Evolutionary conservation across 2,888 invertebrate genomes (phyloP).

Genomic region (Drosophila anomelani): DNA sequence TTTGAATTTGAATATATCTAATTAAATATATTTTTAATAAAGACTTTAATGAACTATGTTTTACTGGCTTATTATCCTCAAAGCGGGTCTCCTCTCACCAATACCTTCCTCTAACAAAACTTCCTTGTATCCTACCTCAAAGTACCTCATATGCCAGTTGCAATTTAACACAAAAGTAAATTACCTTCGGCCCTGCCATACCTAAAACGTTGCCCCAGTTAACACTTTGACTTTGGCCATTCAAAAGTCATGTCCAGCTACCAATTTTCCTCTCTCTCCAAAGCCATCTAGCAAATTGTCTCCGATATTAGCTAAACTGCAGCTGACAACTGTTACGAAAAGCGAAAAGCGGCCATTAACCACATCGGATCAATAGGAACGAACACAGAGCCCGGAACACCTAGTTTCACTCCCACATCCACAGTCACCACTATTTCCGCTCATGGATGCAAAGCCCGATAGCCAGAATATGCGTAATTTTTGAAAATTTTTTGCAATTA

Average conservation of each 20-base stretch:
- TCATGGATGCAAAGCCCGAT: constrained; percentile 17
- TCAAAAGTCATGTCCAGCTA: constrained; percentile 18
- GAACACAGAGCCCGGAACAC: background rate
- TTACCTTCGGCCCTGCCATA: background rate
- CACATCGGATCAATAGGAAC: constrained; percentile 25
- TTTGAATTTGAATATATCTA: too few species aligned
- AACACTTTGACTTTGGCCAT: constrained; percentile 17
- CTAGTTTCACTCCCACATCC: constrained; percentile 12
- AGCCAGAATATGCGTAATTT: constrained; percentile 57
- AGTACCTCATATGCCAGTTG: too few species aligned
- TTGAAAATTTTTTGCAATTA: constrained; percentile 65
- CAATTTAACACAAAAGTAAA: background rate
- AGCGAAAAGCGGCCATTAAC: constrained; percentile 37
- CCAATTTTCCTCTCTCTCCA: constrained; percentile 6
- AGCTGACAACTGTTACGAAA: constrained; percentile 68
- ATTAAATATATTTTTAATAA: too few species aligned
- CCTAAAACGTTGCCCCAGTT: constrained; percentile 12
- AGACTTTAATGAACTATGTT: too few species aligned
- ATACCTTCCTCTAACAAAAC: background rate
- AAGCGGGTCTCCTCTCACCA: too few species aligned
- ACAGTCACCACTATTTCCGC: constrained; percentile 14
- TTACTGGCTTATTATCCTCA: too few species aligned
- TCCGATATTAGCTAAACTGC: constrained; percentile 63
- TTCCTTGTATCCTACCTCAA: background rate
- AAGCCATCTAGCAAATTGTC: constrained; percentile 38